Percentiles rank a stretch among this genome's conserved stretches.
Evolutionary conservation across 2,113 vertebrate genomes (phyloP).

Genomic region (Uropsilus gracilis): DNA sequence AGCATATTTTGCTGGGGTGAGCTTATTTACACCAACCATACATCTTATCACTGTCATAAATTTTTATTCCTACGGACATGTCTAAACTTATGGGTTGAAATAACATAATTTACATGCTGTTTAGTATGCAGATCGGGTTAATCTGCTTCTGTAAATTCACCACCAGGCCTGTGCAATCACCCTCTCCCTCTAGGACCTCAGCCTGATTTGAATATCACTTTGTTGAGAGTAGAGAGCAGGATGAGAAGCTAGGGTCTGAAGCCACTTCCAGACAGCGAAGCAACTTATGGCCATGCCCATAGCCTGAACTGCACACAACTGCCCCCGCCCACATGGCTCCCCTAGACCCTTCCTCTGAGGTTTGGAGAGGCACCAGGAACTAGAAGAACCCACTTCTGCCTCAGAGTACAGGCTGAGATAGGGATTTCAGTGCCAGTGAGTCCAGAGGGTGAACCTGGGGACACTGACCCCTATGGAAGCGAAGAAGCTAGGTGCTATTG

Average conservation of each 20-base stretch:
- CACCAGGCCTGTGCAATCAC: not conserved
- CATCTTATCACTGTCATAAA: constrained; percentile 67
- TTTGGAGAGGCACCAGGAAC: not conserved
- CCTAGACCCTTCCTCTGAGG: not conserved
- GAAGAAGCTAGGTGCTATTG: no score
- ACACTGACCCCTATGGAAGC: no score
- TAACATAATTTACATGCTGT: constrained; percentile 77
- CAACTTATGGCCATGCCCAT: rapidly evolving
- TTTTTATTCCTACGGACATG: constrained; percentile 72
- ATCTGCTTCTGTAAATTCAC: constrained; percentile 72
- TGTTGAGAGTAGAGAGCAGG: not conserved
- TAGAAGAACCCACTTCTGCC: not conserved
- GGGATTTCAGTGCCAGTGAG: not conserved
- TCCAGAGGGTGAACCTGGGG: not conserved
- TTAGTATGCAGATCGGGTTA: constrained; percentile 77
- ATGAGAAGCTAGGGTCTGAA: not conserved
- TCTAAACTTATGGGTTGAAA: constrained; percentile 77
- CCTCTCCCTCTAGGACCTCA: constrained; percentile 38
- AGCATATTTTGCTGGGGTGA: constrained; percentile 69
- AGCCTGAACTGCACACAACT: not conserved
- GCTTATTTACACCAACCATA: constrained; percentile 70
- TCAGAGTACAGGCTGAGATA: not conserved
- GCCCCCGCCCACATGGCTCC: not conserved
- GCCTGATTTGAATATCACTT: constrained; percentile 53
- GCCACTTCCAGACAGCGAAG: not conserved